Evolutionary conservation across 2,113 vertebrate genomes (phyloP).

Genomic region (Hiodon alosoides): DNA sequence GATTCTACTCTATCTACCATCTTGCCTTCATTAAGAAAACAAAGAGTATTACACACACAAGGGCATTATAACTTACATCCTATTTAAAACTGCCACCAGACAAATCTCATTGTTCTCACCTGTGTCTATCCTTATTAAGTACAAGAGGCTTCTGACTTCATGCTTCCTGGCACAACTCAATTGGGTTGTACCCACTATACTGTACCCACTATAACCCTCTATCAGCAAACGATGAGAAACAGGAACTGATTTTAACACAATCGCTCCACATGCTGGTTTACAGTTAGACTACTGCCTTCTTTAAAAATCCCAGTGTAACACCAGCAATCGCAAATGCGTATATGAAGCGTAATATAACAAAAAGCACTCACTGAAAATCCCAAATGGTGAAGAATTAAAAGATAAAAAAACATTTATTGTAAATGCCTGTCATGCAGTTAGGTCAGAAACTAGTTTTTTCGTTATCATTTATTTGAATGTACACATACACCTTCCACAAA

Average conservation of each 20-base stretch:
- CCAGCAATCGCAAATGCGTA: too few species aligned
- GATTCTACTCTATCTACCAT: too few species aligned
- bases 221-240: slow-evolving; percentile 8
- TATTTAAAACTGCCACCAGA: neutral
- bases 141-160: neutral
- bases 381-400: too few species aligned
- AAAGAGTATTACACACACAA: neutral
- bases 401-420: too few species aligned
- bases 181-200: slow-evolving; percentile 14
- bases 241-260: neutral
- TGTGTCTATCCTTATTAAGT: neutral
- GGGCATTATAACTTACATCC: neutral
- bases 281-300: too few species aligned
- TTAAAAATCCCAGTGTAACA: too few species aligned
- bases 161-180: slow-evolving; percentile 5
- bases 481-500: neutral
- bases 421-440: too few species aligned
- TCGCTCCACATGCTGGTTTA: too few species aligned
- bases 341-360: too few species aligned
- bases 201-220: slow-evolving; percentile 18
- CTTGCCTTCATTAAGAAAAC: too few species aligned
- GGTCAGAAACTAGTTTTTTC: neutral
- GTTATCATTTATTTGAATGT: neutral
- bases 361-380: too few species aligned
- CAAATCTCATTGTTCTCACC: neutral